These are phyloP conservation scores for Lysandra bellargus DNA, from an alignment of 2,888 invertebrate species.

Conservation along the genomic window DNA sequence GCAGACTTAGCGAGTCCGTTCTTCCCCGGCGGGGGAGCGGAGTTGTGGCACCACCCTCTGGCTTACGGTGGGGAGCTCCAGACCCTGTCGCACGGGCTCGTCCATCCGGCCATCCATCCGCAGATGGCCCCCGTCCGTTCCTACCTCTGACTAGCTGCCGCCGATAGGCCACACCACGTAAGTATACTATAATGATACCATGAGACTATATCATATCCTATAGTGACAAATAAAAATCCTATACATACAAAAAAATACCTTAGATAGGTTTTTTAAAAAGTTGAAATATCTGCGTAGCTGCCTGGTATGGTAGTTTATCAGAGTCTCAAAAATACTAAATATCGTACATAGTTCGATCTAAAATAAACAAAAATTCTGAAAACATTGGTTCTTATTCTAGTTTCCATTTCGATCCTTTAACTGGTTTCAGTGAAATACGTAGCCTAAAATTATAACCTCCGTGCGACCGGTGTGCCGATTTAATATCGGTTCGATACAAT, in stretches of 20 bases:
- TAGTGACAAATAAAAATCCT: no score
- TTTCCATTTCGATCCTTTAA: neutral
- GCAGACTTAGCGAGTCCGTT: conserved; percentile 97
- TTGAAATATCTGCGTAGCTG: no score
- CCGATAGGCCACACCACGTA: conserved; percentile 87
- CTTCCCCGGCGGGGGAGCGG: conserved; percentile 93
- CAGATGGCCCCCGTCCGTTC: conserved; percentile 97
- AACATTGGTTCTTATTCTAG: no score
- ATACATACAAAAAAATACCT: no score
- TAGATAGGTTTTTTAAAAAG: no score
- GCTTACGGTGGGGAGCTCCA: conserved; percentile 90
- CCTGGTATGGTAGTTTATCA: no score
- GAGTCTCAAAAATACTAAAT: no score
- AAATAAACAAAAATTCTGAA: no score
- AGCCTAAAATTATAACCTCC: neutral
- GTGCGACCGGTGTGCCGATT: neutral
- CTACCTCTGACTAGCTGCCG: conserved; percentile 98
- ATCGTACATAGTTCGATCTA: no score
- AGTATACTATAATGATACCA: conserved; percentile 51
- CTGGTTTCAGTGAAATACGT: neutral
- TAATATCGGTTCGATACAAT: neutral
- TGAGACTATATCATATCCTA: no score
- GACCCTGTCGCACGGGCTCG: conserved; percentile 92
- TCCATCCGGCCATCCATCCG: conserved; percentile 98
- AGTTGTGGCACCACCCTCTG: conserved; percentile 96